These are phyloP conservation scores for Teinopalpus imperialis DNA, from an alignment of 2,888 invertebrate genomes.

Conservation along the genomic window DNA sequence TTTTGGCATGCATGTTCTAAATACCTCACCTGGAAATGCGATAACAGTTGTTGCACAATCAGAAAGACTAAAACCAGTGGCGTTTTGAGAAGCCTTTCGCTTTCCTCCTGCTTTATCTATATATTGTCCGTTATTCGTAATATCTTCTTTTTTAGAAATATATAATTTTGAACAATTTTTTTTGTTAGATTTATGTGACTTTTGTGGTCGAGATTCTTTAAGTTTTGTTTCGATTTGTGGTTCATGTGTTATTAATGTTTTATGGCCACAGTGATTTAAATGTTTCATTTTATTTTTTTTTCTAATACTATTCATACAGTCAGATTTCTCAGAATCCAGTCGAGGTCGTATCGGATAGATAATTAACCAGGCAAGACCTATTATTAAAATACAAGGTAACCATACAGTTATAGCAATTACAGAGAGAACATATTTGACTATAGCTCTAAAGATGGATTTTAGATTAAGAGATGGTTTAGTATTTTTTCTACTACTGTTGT, in stretches of 20 bases:
- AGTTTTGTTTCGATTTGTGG: no score
- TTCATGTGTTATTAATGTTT: no score
- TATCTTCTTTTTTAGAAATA: neutral
- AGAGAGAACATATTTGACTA: slow-evolving; percentile 38
- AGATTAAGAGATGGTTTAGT: slow-evolving; percentile 9
- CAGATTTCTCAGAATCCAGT: slow-evolving; percentile 4
- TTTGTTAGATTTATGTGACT: neutral
- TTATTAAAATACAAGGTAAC: slow-evolving; percentile 47
- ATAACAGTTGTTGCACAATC: slow-evolving; percentile 3
- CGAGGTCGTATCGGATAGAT: slow-evolving; percentile 39
- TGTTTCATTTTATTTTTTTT: slow-evolving; percentile 1
- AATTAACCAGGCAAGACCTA: slow-evolving; percentile 42
- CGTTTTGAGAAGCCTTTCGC: neutral
- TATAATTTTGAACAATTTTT: neutral
- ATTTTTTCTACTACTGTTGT: neutral
- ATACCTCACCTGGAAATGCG: slow-evolving; percentile 11
- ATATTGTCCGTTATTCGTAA: neutral
- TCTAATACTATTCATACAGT: neutral
- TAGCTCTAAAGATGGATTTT: slow-evolving; percentile 26
- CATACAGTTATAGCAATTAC: slow-evolving; percentile 42
- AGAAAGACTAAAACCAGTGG: slow-evolving; percentile 1
- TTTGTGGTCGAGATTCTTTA: no score
- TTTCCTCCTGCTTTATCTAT: neutral
- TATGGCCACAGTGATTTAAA: no score
- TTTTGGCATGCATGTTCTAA: neutral